Conservation (phyloP, 2,888 invertebrate genomes). For the Antheraea yamamai region DNA sequence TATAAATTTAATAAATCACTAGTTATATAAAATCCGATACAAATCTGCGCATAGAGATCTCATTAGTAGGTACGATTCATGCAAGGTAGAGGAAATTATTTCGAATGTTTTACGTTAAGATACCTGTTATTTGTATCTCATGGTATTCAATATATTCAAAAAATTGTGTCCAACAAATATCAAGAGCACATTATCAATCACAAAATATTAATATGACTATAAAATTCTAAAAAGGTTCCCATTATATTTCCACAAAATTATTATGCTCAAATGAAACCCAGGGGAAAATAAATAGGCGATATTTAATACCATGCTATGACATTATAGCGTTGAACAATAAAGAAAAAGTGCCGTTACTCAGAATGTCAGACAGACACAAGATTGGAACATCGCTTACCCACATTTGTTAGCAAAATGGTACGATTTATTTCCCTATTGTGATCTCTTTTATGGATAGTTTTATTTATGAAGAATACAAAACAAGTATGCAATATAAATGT, state of each 20-base stretch:
- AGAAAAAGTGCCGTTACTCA: constrained; percentile 43
- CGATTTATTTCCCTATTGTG: constrained; percentile 61
- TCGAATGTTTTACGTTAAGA: neutral
- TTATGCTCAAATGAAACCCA: constrained; percentile 33
- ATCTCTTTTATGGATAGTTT: constrained; percentile 56
- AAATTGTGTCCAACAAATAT: neutral
- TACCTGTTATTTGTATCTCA: neutral
- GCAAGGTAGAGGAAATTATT: neutral
- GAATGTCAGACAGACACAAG: constrained; percentile 51
- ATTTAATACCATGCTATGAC: constrained; percentile 38
- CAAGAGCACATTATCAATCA: neutral
- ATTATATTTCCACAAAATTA: constrained; percentile 35
- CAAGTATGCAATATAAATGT: constrained; percentile 29
- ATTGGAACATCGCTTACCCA: constrained; percentile 59
- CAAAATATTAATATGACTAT: neutral
- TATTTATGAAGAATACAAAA: constrained; percentile 52
- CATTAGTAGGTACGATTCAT: neutral
- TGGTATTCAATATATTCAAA: neutral
- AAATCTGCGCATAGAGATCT: neutral
- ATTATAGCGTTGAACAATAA: constrained; percentile 39
- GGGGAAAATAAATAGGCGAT: constrained; percentile 37
- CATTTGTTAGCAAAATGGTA: constrained; percentile 64
- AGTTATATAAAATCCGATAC: neutral
- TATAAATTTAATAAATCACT: neutral
- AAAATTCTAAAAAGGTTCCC: constrained; percentile 24